Conservation (phyloP, 2,797 vertebrate species). For the Syndactyla subalaris region DNA sequence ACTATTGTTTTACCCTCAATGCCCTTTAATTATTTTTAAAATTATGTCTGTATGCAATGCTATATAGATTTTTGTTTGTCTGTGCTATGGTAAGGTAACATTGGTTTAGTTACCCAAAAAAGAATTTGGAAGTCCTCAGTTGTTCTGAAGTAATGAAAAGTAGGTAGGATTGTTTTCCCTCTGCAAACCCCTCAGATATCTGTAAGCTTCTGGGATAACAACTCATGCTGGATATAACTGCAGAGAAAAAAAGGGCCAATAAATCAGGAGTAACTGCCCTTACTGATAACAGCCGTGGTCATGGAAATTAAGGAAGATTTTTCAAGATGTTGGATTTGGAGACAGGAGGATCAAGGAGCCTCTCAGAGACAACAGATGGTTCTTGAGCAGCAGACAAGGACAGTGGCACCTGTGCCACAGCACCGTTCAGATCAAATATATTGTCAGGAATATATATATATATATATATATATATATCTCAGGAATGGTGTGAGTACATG, state of each 20-base stretch:
- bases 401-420: not conserved
- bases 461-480: not conserved
- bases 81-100: not conserved
- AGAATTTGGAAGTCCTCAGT: not conserved
- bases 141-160: not conserved
- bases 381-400: not conserved
- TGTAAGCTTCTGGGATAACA: not conserved
- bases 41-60: not conserved
- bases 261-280: not conserved
- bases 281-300: not conserved
- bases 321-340: not conserved
- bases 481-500: not conserved
- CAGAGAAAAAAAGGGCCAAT: not conserved
- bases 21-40: not conserved
- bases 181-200: not conserved
- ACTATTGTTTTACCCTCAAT: not conserved
- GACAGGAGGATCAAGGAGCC: not conserved
- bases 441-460: not conserved
- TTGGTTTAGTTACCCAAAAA: not conserved
- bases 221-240: not conserved
- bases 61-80: not conserved
- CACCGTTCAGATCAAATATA: not conserved
- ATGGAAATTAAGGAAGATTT: not conserved
- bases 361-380: not conserved
- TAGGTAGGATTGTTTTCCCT: not conserved